Evolutionary conservation across 1,140 invertebrate genomes (phyloP).

Genomic region (Zeugodacus cucurbitae): DNA sequence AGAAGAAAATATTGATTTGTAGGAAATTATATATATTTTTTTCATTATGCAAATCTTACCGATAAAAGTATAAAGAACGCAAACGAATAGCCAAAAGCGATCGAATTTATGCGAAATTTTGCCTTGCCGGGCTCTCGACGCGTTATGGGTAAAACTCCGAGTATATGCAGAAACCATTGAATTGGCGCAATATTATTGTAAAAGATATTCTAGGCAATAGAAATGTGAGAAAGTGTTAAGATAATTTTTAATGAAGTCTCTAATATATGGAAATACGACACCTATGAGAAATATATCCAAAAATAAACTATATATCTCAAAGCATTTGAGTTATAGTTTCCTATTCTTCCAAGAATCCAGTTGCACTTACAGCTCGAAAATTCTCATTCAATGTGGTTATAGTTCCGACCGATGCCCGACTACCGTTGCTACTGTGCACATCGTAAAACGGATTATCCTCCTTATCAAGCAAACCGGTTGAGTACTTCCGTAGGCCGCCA

Average conservation of each 20-base stretch:
- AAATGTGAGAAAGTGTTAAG: background rate
- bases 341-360: background rate
- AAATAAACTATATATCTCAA: too few relatives aligned
- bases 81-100: constrained; percentile 70
- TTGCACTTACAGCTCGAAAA: constrained; percentile 54
- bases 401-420: constrained; percentile 52
- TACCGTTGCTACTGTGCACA: constrained; percentile 43
- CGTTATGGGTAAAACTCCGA: constrained; percentile 72
- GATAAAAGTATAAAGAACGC: constrained; percentile 68
- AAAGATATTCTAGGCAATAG: constrained; percentile 66
- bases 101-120: constrained; percentile 67
- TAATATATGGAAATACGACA: too few relatives aligned
- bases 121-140: constrained; percentile 66
- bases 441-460: constrained; percentile 48
- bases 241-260: background rate
- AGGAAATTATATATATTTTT: background rate
- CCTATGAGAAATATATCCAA: too few relatives aligned
- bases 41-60: constrained; percentile 47
- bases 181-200: constrained; percentile 72
- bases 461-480: constrained; percentile 57
- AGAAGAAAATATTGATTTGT: background rate
- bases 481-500: constrained; percentile 57
- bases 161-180: constrained; percentile 68
- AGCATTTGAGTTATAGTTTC: background rate
- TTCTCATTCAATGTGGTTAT: constrained; percentile 52